Evolutionary conservation across 2,797 vertebrate genomes (phyloP), one percentile per base, ranked within the genome.

Genomic region (Hyperoplus lanceolatus): DNA sequence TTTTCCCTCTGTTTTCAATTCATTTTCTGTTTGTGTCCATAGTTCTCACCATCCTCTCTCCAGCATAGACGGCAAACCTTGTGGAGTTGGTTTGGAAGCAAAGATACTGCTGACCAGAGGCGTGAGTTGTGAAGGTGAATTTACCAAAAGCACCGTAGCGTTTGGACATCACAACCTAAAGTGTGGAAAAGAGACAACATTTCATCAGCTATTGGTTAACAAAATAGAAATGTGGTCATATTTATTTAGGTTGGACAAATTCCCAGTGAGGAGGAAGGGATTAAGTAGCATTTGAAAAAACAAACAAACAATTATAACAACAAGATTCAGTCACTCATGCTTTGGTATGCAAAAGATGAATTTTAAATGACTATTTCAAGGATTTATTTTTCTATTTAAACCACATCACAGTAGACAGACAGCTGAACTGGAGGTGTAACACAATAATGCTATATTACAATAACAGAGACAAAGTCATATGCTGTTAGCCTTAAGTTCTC

Each of bases 1-100:
- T 39, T 41, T 6, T 3, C 0, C 56, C 12, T 58, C 8, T 57
- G 16, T 68, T 60, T 51, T 18, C 8, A 56, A 9, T 36, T 0
- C 3, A 2, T 1, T 45, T 54, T 45, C 1, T 58, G 6, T 79
- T 38, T 70, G 29, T 79, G 41, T 83, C n/a, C 3, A 1, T 39
- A 85, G 80, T 46, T 87, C 97, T 92, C 90, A 98, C 97, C 96
- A 98, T 86, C 84, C 79, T 95, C 42, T 95, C 96, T 74, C 89
- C 93, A 75, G 94, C 94, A 29, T 94, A 96, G 9, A 96, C 94
- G 0, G 96, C 78, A 61, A 97, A 95, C 77, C 91, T 93, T 0
- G 97, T 97, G 11, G 95, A 97, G 88, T 99, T 98, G 79, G 96
- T 98, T 75, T 96, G 93, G 78, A 98, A 94, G 83, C 97, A 99